Conservation (phyloP, 2,113 vertebrate genomes). For the Pseudorectes ferrugineus region DNA sequence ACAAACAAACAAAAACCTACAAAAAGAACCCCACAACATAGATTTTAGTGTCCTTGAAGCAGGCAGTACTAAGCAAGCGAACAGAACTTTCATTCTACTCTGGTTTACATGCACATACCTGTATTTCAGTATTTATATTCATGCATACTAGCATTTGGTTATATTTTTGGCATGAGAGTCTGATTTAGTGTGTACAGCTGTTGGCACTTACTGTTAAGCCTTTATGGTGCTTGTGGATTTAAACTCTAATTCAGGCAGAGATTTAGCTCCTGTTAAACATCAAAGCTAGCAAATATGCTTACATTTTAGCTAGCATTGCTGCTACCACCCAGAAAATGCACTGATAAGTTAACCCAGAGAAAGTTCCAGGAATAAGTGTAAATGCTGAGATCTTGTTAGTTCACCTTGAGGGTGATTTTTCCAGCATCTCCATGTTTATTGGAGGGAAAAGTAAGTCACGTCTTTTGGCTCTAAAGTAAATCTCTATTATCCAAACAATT, state of each 20-base stretch:
- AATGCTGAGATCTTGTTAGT: background rate
- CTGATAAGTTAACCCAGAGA: background rate
- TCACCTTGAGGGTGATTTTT: background rate
- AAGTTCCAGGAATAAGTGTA: background rate
- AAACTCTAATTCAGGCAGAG: conserved; percentile 7
- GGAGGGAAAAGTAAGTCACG: background rate
- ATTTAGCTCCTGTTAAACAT: conserved; percentile 19
- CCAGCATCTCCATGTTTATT: background rate
- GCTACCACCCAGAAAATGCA: background rate
- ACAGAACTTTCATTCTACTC: background rate
- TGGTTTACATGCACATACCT: background rate
- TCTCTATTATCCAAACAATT: background rate
- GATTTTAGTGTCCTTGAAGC: background rate
- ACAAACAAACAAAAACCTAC: background rate
- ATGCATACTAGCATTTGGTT: background rate
- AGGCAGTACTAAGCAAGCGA: background rate
- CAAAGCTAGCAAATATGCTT: background rate
- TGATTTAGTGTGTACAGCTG: conserved; percentile 19
- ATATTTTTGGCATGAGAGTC: background rate
- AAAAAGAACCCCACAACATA: background rate
- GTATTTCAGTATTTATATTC: background rate
- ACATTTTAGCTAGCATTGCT: background rate
- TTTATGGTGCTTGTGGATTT: background rate
- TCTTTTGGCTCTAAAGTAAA: background rate
- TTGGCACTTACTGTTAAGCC: conserved; percentile 1